phyloP scores from a whole-genome alignment of 2,888 invertebrate species.

The Abscondita cerata region DNA sequence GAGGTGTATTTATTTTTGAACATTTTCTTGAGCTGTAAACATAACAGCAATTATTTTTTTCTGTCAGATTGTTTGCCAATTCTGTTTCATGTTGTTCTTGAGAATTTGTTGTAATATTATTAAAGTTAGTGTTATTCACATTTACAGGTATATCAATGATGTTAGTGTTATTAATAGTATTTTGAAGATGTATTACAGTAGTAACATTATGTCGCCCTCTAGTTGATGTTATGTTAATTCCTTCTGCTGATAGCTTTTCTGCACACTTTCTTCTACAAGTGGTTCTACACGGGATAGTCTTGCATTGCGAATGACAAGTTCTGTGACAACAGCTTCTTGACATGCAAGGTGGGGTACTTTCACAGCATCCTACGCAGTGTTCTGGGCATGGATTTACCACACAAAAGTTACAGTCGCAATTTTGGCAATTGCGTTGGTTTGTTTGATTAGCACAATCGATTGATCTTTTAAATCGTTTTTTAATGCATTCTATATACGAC shows the following conservation, averaged over 20 bases:
- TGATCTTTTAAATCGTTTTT: constrained; percentile 46
- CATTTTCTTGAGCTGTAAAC: constrained; percentile 57
- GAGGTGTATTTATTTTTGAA: constrained; percentile 43
- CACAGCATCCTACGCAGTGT: constrained; percentile 45
- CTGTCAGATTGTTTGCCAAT: neutral
- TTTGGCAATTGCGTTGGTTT: constrained; percentile 33
- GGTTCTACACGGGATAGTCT: constrained; percentile 49
- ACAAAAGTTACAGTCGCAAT: constrained; percentile 49
- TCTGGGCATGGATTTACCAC: constrained; percentile 40
- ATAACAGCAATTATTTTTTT: constrained; percentile 51
- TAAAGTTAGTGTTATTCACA: constrained; percentile 55
- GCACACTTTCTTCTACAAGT: constrained; percentile 46
- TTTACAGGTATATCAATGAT: constrained; percentile 56
- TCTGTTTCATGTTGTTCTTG: neutral
- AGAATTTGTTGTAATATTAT: constrained; percentile 51
- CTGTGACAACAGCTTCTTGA: constrained; percentile 55
- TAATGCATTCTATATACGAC: constrained; percentile 51
- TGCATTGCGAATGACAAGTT: constrained; percentile 54
- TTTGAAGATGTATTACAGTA: constrained; percentile 56
- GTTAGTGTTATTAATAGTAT: constrained; percentile 57
- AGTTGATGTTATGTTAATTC: constrained; percentile 11
- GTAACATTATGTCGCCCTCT: constrained; percentile 55
- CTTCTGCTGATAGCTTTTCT: constrained; percentile 11
- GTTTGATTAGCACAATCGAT: constrained; percentile 35
- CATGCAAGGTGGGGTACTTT: constrained; percentile 45